Conservation (phyloP, 2,888 invertebrate species). For the Agonum fuliginosum region DNA sequence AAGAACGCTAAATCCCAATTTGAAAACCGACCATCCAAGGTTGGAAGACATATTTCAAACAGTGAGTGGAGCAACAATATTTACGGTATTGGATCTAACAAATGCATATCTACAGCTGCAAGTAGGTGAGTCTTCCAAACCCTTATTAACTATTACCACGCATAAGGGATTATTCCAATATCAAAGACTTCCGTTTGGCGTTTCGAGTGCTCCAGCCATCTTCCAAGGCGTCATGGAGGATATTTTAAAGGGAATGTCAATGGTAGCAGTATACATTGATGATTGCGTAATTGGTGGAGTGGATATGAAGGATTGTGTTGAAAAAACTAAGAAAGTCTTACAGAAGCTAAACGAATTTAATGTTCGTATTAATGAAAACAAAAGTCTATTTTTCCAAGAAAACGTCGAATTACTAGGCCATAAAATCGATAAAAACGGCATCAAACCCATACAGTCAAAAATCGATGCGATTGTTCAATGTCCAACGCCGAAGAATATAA, state of each 20-base stretch:
- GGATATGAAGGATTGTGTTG: not conserved
- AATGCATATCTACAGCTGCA: too few species aligned
- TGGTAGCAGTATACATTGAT: not conserved
- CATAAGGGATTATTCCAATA: too few species aligned
- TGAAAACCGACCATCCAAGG: too few species aligned
- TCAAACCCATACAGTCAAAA: not conserved
- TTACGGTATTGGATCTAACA: too few species aligned
- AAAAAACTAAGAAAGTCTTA: not conserved
- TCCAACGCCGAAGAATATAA: not conserved
- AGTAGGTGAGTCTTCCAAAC: too few species aligned
- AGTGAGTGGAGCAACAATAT: too few species aligned
- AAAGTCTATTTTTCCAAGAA: not conserved
- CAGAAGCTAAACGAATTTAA: slow-evolving; percentile 59
- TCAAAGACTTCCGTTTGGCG: slow-evolving; percentile 32
- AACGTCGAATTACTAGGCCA: slow-evolving; percentile 6
- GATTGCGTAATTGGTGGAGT: not conserved
- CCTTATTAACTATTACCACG: too few species aligned
- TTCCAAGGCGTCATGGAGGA: slow-evolving; percentile 57
- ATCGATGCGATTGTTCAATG: not conserved
- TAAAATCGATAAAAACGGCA: not conserved
- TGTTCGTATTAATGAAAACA: slow-evolving; percentile 42
- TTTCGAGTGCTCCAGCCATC: slow-evolving; percentile 3
- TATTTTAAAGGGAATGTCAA: not conserved
- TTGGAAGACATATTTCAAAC: too few species aligned
- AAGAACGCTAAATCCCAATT: too few species aligned